Evolutionary conservation across 53 echinoderm and acorn worm species (phyloP).

Genomic region (Crossaster papposus): DNA sequence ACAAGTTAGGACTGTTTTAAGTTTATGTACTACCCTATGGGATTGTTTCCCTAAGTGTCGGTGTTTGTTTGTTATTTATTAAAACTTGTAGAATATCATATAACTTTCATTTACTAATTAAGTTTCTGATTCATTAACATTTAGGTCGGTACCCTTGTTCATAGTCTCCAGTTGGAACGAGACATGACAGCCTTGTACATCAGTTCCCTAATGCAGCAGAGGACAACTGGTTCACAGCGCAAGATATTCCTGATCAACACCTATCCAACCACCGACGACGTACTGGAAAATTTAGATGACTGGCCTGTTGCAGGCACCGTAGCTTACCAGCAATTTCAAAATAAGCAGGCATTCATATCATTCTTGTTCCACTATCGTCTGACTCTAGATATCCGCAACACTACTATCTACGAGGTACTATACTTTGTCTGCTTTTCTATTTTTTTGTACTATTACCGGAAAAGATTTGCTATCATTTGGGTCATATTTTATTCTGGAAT

Average conservation of each 20-base stretch:
- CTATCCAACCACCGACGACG: slow-evolving; percentile 80
- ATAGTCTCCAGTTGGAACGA: slow-evolving; percentile 65
- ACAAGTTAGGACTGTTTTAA: too few species aligned
- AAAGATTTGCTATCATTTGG: too few species aligned
- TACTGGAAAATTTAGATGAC: slow-evolving; percentile 69
- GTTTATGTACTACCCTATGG: too few species aligned
- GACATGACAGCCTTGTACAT: slow-evolving; percentile 77
- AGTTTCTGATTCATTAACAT: background rate
- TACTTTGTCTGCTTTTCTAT: background rate
- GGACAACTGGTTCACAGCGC: slow-evolving; percentile 76
- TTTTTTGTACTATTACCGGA: too few species aligned
- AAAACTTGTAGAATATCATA: background rate
- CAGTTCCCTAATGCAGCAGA: slow-evolving; percentile 73
- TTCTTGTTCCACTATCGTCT: slow-evolving; percentile 84
- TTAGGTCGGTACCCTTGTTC: slow-evolving; percentile 64
- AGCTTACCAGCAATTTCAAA: slow-evolving; percentile 78
- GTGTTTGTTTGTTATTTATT: too few species aligned
- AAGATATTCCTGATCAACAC: slow-evolving; percentile 89
- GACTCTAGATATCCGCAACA: slow-evolving; percentile 86
- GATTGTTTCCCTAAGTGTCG: too few species aligned
- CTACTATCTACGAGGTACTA: slow-evolving; percentile 81
- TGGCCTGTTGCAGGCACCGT: slow-evolving; percentile 83
- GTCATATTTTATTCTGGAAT: too few species aligned
- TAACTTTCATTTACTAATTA: background rate
- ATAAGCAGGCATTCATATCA: slow-evolving; percentile 82